Percentiles rank a stretch among this genome's conserved stretches.
These are phyloP conservation scores for Eudasyphora cyanicolor DNA, from an alignment of 2,888 invertebrate species.

Conservation along the genomic window DNA sequence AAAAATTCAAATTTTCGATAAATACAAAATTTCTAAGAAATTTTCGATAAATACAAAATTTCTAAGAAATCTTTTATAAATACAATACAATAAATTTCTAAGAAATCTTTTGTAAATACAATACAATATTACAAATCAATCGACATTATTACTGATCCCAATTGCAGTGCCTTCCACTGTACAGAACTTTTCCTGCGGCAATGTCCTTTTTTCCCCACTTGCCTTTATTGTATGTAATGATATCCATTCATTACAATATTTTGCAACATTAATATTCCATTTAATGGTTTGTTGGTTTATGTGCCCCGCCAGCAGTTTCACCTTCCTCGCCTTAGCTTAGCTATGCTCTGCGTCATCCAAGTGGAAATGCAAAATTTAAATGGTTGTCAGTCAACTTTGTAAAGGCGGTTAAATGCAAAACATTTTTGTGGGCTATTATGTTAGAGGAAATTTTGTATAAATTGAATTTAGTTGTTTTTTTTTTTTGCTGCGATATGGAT, in stretches of 20 bases:
- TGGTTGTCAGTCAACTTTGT: constrained; percentile 43
- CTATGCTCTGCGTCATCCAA: too few species aligned
- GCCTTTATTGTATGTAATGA: constrained; percentile 29
- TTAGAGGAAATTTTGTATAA: not conserved
- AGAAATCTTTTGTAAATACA: too few species aligned
- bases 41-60: too few species aligned
- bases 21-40: too few species aligned
- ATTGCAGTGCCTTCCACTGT: too few species aligned
- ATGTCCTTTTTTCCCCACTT: not conserved
- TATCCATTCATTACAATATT: constrained; percentile 64
- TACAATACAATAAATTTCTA: too few species aligned
- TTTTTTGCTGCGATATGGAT: not conserved
- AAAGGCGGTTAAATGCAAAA: constrained; percentile 50
- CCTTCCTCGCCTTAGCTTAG: not conserved
- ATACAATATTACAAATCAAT: too few species aligned
- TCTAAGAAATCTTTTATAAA: too few species aligned
- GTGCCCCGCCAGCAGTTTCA: not conserved
- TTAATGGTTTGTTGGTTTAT: constrained; percentile 29
- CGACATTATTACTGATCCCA: too few species aligned
- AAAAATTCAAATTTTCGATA: too few species aligned
- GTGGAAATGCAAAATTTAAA: constrained; percentile 35
- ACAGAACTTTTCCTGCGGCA: not conserved
- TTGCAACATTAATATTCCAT: constrained; percentile 65
- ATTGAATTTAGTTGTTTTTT: not conserved
- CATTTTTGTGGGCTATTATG: constrained; percentile 36